Percentiles rank a stretch among this genome's conserved stretches.
These are phyloP conservation scores for Caenorhabditis virilis DNA, from an alignment of 2,888 invertebrate genomes.

Conservation along the genomic window DNA sequence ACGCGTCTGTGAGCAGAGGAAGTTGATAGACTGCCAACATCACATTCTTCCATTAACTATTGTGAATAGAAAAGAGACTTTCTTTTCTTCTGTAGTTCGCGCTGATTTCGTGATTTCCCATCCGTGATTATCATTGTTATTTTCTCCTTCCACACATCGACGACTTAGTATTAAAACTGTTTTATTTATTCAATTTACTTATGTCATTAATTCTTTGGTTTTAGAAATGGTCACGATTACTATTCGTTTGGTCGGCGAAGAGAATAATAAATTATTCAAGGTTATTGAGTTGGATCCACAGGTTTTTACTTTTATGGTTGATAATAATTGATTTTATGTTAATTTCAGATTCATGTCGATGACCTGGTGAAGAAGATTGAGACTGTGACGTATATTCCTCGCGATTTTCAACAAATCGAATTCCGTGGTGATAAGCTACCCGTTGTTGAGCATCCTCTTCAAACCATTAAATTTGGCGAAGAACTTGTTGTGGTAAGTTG, in stretches of 20 bases:
- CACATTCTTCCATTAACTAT: constrained; percentile 2
- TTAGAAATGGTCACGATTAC: constrained; percentile 16
- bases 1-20: constrained; percentile 3
- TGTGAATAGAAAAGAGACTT: constrained; percentile 3
- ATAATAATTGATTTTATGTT: constrained; percentile 23
- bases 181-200: not conserved
- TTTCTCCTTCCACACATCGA: not conserved
- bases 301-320: constrained; percentile 30
- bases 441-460: constrained; percentile 22
- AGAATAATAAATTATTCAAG: constrained; percentile 14
- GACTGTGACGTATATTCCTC: constrained; percentile 21
- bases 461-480: constrained; percentile 23
- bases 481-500: constrained; percentile 38
- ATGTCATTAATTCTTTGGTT: constrained; percentile 16
- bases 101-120: constrained; percentile 2
- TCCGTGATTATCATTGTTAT: not conserved
- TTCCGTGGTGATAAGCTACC: constrained; percentile 23
- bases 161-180: too few species aligned
- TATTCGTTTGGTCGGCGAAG: constrained; percentile 27
- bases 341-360: constrained; percentile 26
- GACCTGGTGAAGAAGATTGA: constrained; percentile 24
- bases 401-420: constrained; percentile 28
- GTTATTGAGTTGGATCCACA: constrained; percentile 20
- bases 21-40: not conserved
- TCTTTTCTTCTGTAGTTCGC: constrained; percentile 1